Percentiles rank a stretch among this genome's conserved stretches.
Conservation (phyloP, 2,888 invertebrate species). For the Helicoverpa assulta region DNA sequence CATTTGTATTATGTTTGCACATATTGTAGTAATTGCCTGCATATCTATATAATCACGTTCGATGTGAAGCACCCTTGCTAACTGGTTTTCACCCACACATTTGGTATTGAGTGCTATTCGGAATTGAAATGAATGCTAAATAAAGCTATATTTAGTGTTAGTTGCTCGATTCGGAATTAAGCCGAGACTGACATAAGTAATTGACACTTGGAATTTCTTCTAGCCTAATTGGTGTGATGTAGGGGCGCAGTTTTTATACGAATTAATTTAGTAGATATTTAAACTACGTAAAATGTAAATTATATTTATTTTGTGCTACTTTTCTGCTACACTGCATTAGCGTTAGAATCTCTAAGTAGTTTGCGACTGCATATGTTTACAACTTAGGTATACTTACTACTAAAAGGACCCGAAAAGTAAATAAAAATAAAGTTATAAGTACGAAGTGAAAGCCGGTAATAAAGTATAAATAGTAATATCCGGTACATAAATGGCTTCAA, state of each 20-base stretch:
- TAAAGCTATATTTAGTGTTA: background rate
- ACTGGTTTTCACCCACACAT: slow-evolving; percentile 14
- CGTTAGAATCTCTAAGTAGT: background rate
- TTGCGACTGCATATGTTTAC: background rate
- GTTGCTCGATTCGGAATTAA: background rate
- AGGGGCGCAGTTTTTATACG: too few species aligned
- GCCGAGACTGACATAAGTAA: background rate
- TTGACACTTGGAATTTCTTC: background rate
- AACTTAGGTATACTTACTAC: background rate
- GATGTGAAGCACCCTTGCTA: slow-evolving; percentile 21
- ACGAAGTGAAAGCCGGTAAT: too few species aligned
- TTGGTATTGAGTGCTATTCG: slow-evolving; percentile 8
- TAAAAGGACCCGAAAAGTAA: background rate
- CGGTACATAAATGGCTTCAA: background rate
- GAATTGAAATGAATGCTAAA: background rate
- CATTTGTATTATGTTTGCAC: background rate
- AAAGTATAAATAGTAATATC: slow-evolving; percentile 5
- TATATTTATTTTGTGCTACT: background rate
- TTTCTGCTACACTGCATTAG: too few species aligned
- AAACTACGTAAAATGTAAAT: too few species aligned
- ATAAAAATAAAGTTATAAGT: background rate
- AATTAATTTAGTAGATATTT: too few species aligned
- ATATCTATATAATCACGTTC: background rate
- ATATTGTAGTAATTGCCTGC: slow-evolving; percentile 1
- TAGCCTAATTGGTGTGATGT: background rate